Evolutionary conservation across 2,888 invertebrate species (phyloP), one percentile per base, ranked within the genome.

Genomic region (Apeira syringaria): DNA sequence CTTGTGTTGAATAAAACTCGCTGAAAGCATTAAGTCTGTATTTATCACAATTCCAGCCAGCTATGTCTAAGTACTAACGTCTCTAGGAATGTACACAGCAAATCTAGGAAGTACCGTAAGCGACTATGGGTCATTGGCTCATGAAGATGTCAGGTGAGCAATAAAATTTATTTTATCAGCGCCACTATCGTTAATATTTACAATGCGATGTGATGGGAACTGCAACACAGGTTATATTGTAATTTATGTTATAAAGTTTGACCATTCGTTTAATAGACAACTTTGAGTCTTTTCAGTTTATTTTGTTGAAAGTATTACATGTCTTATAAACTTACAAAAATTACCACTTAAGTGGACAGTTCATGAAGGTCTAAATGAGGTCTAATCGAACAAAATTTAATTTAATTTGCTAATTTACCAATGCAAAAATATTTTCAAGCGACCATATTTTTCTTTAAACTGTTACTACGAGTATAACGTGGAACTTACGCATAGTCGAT

Each of bases 81-180:
- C 58, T 59, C 59, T 68, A 70, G 68, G 64, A 65, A 70, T 63
- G 71, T 77, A 69, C 64, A 67, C 66, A 71, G 65, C 67, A 56
- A 64, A 56, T 58, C 63, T 68, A 68, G 64, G 64, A 74, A 75
- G 79, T 82, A 81, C 81, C 83, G 82, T 81, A 81, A 79, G 74
- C 67, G 62, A 64, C 74, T 69, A 66, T 74, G 68, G 80, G 82
- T 82, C 82, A 80, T 77, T 80, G 82, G 79, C 82, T 80, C 76
- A 79, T 74, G 74, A 73, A 81, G 74, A 78, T 74, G 74, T 76
- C 73, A 67, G 69, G 70, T 71, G 72, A 74, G 73, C 67, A 73
- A 76, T 80, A 78, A 79, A 77, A 76, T 68, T 58, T 71, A 70
- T 71, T 72, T 72, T 71, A 74, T 45, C 45, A 62, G 64, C 59